Evolutionary conservation across 1,140 invertebrate genomes (phyloP).

Genomic region (Aphelinus certus): DNA sequence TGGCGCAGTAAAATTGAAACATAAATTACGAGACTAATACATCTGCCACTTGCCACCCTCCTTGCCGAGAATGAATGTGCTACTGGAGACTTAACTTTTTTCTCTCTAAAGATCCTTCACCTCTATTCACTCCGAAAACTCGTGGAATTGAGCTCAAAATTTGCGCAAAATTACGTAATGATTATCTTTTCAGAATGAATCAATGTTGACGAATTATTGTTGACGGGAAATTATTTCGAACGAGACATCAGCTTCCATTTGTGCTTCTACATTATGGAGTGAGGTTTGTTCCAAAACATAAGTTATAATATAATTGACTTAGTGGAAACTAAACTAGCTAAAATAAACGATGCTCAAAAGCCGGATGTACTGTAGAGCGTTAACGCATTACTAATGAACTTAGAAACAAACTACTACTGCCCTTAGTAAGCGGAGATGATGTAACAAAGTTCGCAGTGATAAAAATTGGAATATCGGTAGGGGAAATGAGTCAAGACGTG

Average conservation of each 20-base stretch:
- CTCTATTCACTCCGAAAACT: background rate
- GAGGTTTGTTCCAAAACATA: too few relatives aligned
- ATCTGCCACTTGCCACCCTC: conserved; percentile 17
- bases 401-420: background rate
- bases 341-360: conserved; percentile 4
- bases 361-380: background rate
- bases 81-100: background rate
- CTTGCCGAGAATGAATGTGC: background rate
- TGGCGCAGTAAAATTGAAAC: conserved; percentile 29
- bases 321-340: background rate
- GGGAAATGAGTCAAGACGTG: too few relatives aligned
- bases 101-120: background rate
- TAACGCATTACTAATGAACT: conserved; percentile 28
- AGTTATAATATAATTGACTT: too few relatives aligned
- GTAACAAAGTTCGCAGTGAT: too few relatives aligned
- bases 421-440: too few relatives aligned
- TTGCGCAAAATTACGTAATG: background rate
- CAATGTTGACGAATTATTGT: too few relatives aligned
- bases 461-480: too few relatives aligned
- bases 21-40: conserved; percentile 34
- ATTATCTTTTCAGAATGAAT: background rate
- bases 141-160: conserved; percentile 5
- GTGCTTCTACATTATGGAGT: too few relatives aligned
- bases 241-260: too few relatives aligned
- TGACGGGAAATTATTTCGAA: too few relatives aligned